Base-by-base conservation (phyloP, 2,113 vertebrate species). In the Eudorcas thomsonii region DNA sequence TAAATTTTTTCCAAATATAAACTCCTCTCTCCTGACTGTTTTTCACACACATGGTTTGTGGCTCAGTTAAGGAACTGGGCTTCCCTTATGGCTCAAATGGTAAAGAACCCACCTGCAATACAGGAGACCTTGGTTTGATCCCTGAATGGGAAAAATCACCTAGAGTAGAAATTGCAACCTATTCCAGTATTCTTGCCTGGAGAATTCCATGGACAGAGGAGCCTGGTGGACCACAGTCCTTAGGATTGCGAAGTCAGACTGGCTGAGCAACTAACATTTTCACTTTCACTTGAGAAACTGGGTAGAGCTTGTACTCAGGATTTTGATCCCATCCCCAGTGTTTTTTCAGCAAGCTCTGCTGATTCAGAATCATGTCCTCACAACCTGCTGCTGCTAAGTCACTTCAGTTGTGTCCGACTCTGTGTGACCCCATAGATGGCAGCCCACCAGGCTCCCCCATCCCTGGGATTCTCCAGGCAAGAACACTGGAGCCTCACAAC, bases 401-500 rank as follows among this genome's bases (percentile, higher is more conserved):
- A 62, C 28, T 62, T 62, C 28, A 62, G 28, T 62, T 1, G 2
- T 30, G 60, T 62, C 60, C 0, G 28, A 15, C 60, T 62, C 60
- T 3, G 5, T 30, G 60, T 62, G 60, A 62, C 60, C 11, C 28
- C 28, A 30, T 15, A 62, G 60, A 62, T 0, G 13, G 59, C 60
- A 62, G 60, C 60, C 60, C 28, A 15, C 25, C 2, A 30, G 13
- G 13, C 28, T 62, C 60, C 28, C 60, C 13, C 0, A 0, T 30
- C 28, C 60, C 60, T 62, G 60, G 28, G 6, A 62, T 30, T 62
- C 6, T 62, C 6, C 60, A 62, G 60, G 60, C 6, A 62, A 62
- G 60, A 30, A 62, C 13, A 62, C 28, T 62, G 28, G 28, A 33
- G 14, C 8, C 14, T 59, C 7, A 19, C 11, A 2, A 48, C 3